Conservation (phyloP, 2,113 vertebrate genomes). For the Labrus mixtus region DNA sequence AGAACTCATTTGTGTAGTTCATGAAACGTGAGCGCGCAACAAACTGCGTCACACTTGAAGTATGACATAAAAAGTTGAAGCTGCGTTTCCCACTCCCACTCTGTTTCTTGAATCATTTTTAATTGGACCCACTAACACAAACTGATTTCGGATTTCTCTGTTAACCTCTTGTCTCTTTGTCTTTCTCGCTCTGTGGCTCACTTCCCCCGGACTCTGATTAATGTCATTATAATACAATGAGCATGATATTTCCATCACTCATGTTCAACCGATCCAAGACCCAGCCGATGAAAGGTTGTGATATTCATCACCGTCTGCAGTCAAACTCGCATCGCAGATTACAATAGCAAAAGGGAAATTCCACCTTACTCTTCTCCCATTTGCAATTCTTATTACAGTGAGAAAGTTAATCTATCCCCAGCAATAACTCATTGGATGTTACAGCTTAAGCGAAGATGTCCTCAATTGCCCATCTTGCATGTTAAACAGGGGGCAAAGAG, state of each 20-base stretch:
- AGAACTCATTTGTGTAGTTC: neutral
- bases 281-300: conserved; percentile 66
- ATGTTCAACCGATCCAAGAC: conserved; percentile 45
- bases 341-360: conserved; percentile 66
- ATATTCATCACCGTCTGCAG: conserved; percentile 70
- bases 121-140: conserved; percentile 32
- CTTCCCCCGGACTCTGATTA: conserved; percentile 59
- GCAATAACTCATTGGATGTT: conserved; percentile 94
- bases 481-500: conserved; percentile 93
- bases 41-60: neutral
- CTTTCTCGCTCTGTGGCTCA: conserved; percentile 25
- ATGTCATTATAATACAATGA: conserved; percentile 72
- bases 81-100: neutral
- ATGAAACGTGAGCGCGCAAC: neutral
- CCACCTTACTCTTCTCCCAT: conserved; percentile 80
- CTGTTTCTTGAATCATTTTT: conserved; percentile 22
- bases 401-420: conserved; percentile 89
- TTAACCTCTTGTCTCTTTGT: conserved; percentile 27
- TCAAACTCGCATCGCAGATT: conserved; percentile 56
- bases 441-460: conserved; percentile 93
- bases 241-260: conserved; percentile 66
- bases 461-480: conserved; percentile 91
- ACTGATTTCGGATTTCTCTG: conserved; percentile 28
- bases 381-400: conserved; percentile 89
- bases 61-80: conserved; percentile 1